phyloP scores from a whole-genome alignment of 2,888 invertebrate species.

The Ormia ochracea region DNA sequence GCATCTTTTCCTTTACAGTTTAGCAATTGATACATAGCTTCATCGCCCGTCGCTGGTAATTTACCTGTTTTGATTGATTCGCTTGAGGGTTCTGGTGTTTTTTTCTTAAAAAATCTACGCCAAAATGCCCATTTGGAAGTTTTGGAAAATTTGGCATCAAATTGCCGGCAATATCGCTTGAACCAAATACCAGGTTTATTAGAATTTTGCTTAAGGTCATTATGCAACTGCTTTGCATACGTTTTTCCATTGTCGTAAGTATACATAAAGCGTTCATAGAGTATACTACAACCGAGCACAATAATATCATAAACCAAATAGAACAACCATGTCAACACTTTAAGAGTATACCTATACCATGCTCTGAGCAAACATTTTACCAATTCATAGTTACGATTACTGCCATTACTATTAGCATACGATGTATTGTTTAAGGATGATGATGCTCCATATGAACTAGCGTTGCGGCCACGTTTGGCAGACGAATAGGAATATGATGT shows the following conservation, averaged over 20 bases:
- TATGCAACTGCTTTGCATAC: conserved; percentile 71
- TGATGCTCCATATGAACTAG: conserved; percentile 43
- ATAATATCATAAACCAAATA: conserved; percentile 88
- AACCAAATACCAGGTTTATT: conserved; percentile 75
- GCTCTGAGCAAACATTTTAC: conserved; percentile 77
- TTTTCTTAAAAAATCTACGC: conserved; percentile 76
- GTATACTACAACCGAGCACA: conserved; percentile 81
- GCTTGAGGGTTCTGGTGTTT: conserved; percentile 72
- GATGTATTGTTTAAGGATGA: conserved; percentile 59
- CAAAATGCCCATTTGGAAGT: conserved; percentile 75
- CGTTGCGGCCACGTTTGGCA: conserved; percentile 68
- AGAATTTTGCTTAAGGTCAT: conserved; percentile 75
- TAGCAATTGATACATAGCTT: conserved; percentile 94
- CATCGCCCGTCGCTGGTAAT: conserved; percentile 92
- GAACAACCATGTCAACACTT: conserved; percentile 86
- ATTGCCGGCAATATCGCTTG: conserved; percentile 72
- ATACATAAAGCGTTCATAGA: conserved; percentile 71
- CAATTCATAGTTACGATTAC: conserved; percentile 79
- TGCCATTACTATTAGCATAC: conserved; percentile 46
- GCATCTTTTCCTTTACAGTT: conserved; percentile 97
- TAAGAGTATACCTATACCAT: conserved; percentile 80
- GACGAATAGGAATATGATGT: conserved; percentile 70
- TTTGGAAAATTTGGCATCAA: conserved; percentile 74
- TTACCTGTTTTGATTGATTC: conserved; percentile 75
- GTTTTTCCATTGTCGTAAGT: conserved; percentile 68